A percentile compares a stretch with the other conserved stretches of the same genome.
Evolutionary conservation across 2,113 vertebrate species (phyloP).

Genomic region (Alligator sinensis): DNA sequence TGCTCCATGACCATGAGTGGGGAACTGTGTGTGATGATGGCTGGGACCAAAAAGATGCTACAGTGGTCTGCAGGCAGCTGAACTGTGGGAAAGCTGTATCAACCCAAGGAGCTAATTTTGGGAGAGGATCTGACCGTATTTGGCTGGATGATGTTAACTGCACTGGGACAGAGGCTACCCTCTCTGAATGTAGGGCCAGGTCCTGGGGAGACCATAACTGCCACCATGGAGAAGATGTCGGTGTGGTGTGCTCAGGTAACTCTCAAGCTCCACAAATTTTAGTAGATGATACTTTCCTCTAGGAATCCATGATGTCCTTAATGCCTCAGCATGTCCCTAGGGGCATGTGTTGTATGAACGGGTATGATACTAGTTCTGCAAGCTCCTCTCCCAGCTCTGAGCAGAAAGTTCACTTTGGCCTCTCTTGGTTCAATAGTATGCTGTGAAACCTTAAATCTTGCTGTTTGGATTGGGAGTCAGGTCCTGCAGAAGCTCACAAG

Average conservation of each 20-base stretch:
- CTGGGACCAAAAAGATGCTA: background rate
- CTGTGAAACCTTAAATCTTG: too few relatives aligned
- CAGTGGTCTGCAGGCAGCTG: slow-evolving; percentile 22
- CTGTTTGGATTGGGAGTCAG: too few relatives aligned
- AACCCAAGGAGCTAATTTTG: slow-evolving; percentile 10
- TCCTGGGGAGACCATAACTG: slow-evolving; percentile 22
- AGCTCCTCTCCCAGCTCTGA: too few relatives aligned
- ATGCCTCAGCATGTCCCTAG: too few relatives aligned
- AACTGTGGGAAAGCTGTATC: background rate
- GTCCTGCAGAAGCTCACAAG: too few relatives aligned
- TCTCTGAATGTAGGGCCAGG: background rate
- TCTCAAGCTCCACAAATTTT: background rate
- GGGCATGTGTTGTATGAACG: too few relatives aligned
- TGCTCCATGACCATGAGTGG: slow-evolving; percentile 7
- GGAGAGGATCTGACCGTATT: background rate
- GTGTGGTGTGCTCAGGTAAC: background rate
- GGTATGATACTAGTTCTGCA: too few relatives aligned
- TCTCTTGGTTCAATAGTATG: too few relatives aligned
- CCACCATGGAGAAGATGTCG: background rate
- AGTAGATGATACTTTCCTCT: too few relatives aligned
- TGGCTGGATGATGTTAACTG: slow-evolving; percentile 24
- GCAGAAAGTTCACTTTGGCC: too few relatives aligned
- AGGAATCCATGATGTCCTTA: too few relatives aligned
- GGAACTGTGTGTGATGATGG: background rate
- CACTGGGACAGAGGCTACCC: background rate